These are phyloP conservation scores for Holothuria glaberrima DNA, from an alignment of 35 echinoderm and acorn worm species.

Conservation along the genomic window DNA sequence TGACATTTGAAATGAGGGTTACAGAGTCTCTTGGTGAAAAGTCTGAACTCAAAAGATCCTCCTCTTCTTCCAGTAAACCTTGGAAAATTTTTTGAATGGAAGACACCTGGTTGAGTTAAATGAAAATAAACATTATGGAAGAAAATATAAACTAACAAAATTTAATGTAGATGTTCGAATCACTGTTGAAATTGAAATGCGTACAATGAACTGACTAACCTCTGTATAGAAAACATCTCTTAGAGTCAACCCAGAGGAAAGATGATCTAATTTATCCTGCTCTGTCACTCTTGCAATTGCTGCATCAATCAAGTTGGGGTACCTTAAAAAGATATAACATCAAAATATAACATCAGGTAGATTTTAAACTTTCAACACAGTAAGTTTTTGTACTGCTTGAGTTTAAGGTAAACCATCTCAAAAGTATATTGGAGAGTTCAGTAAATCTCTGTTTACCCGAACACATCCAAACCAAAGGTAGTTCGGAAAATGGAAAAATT, in stretches of 20 bases:
- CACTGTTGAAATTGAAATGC: neutral
- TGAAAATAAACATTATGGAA: too few relatives aligned
- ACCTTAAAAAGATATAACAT: slow-evolving; percentile 33
- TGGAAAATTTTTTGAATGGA: slow-evolving; percentile 81
- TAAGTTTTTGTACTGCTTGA: too few relatives aligned
- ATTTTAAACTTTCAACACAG: too few relatives aligned
- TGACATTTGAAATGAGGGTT: slow-evolving; percentile 78
- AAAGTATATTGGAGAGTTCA: too few relatives aligned
- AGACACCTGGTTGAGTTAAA: slow-evolving; percentile 68
- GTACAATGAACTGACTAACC: slow-evolving; percentile 23
- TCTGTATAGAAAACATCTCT: slow-evolving; percentile 97
- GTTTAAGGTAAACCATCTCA: too few relatives aligned
- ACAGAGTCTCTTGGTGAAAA: slow-evolving; percentile 81
- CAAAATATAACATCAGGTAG: too few relatives aligned
- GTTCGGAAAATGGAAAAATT: too few relatives aligned
- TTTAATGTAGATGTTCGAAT: too few relatives aligned
- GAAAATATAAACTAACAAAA: too few relatives aligned
- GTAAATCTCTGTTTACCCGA: too few relatives aligned
- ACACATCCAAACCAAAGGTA: too few relatives aligned
- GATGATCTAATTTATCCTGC: slow-evolving; percentile 58
- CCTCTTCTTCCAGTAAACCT: slow-evolving; percentile 79
- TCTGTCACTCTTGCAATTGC: slow-evolving; percentile 74
- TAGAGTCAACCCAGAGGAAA: slow-evolving; percentile 83
- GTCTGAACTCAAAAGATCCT: slow-evolving; percentile 74
- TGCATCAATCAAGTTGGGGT: slow-evolving; percentile 88